Percentiles rank a stretch among this genome's conserved stretches.
Conservation (phyloP, 2,888 invertebrate genomes). For the Petrophora chlorosata region DNA sequence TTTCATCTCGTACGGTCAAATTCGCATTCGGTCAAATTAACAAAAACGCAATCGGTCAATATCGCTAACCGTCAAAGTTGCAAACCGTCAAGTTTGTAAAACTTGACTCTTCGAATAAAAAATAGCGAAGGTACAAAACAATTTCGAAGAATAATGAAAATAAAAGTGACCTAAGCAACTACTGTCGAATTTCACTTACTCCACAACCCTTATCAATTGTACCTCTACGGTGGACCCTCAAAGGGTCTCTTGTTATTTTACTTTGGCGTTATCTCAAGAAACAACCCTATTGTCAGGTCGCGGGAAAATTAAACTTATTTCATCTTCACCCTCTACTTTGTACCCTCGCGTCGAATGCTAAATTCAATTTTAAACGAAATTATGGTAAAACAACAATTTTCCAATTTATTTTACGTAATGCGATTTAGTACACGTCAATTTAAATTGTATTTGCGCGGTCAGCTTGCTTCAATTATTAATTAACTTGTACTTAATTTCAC, state of each 20-base stretch:
- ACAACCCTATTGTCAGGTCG: conserved; percentile 40
- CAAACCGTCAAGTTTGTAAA: no score
- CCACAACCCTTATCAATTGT: conserved; percentile 9
- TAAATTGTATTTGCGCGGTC: background rate
- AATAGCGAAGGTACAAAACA: no score
- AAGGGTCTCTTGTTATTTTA: conserved; percentile 41
- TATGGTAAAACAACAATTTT: background rate
- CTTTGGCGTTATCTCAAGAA: conserved; percentile 45
- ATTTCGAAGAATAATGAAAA: no score
- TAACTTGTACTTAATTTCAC: no score
- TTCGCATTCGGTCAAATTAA: no score
- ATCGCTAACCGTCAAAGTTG: no score
- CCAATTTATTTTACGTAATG: background rate
- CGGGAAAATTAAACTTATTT: conserved; percentile 32
- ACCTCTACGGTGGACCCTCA: conserved; percentile 9
- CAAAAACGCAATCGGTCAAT: no score
- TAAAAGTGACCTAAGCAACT: background rate
- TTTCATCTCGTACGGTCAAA: no score
- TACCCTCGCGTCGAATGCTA: no score
- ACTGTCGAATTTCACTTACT: conserved; percentile 4
- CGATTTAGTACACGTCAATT: conserved; percentile 1
- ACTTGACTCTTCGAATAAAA: no score
- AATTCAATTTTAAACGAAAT: background rate
- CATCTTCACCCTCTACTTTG: no score
- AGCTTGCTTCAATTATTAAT: conserved; percentile 1